A percentile compares a stretch with the other conserved stretches of the same genome.
These are phyloP conservation scores for Elysia crispata DNA, from an alignment of 2,888 invertebrate genomes.

Conservation along the genomic window DNA sequence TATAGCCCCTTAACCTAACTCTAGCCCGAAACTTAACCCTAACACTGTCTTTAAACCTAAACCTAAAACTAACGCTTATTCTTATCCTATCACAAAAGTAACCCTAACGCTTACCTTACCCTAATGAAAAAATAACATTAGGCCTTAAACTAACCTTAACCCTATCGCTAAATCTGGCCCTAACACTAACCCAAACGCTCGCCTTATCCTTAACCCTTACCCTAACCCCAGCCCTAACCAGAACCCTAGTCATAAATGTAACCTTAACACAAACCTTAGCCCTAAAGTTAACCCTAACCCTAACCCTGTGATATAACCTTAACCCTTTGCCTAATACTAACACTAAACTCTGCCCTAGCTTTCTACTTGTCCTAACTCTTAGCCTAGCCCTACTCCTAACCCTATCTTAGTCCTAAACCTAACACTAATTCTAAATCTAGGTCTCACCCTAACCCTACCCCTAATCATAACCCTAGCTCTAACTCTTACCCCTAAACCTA, in stretches of 20 bases:
- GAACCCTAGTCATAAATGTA: too few species aligned
- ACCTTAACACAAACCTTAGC: background rate
- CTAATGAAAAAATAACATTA: constrained; percentile 1
- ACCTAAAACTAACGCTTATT: too few species aligned
- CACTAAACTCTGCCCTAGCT: too few species aligned
- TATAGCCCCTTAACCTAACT: background rate
- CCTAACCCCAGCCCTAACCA: too few species aligned
- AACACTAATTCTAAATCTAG: background rate
- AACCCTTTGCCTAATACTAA: too few species aligned
- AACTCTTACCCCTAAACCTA: constrained; percentile 11
- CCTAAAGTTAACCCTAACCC: constrained; percentile 1
- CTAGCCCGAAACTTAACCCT: background rate
- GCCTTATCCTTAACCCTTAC: too few species aligned
- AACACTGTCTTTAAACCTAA: background rate
- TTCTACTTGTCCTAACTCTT: too few species aligned
- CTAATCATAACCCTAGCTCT: background rate
- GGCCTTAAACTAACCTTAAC: background rate
- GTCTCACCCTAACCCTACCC: background rate
- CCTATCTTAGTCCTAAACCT: background rate
- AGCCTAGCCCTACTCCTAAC: background rate
- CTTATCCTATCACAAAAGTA: background rate
- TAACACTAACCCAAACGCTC: background rate
- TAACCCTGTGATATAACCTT: background rate
- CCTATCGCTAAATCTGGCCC: constrained; percentile 6
- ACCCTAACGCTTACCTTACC: background rate